Base-by-base conservation (phyloP, 2,797 vertebrate genomes). In the Coregonus ussuriensis region DNA sequence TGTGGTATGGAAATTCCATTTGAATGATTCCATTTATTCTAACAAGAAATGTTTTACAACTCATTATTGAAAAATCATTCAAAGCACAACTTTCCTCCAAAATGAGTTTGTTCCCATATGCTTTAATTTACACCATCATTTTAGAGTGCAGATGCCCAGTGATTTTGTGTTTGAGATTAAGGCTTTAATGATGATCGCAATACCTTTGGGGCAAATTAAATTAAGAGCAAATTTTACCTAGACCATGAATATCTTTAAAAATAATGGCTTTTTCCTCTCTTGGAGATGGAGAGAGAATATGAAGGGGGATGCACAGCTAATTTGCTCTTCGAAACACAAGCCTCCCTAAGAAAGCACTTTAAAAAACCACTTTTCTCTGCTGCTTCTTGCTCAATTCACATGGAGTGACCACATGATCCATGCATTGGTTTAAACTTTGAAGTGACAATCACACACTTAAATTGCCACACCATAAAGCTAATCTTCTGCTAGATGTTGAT, bases 301-400 rank as follows among this genome's bases (percentile, higher is more conserved):
- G n/a, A 71, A 47, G 18, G 21, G 13, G 69, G n/a, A 9, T 37
- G 16, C 33, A 51, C 69, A 51, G 41, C n/a, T 52, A 4, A 75
- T 75, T 13, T 67, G 25, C 83, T 65, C 74, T 69, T 82, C 11
- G 35, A 84, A 82, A 65, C 80, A 72, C 77, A 88, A 86, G 88
- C 84, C 89, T 83, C 78, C 69, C 76, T 83, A 74, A 81, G 87
- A 79, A 86, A 91, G 93, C 93, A 94, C 93, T 94, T 94, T 94
- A 92, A 88, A 59, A 77, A 85, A 83, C 87, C 91, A 93, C 93
- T 91, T 93, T 91, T 1, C 83, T 80, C 81, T 80, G 83, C 90
- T 91, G 84, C 88, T 88, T 85, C 83, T 74, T 79, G 83, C 82
- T 80, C 63, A 82, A 79, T 74, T 84, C 76, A 79, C 25, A 11